Evolutionary conservation across 2,113 vertebrate species (phyloP).

Genomic region (Forbesichthys agassizii): DNA sequence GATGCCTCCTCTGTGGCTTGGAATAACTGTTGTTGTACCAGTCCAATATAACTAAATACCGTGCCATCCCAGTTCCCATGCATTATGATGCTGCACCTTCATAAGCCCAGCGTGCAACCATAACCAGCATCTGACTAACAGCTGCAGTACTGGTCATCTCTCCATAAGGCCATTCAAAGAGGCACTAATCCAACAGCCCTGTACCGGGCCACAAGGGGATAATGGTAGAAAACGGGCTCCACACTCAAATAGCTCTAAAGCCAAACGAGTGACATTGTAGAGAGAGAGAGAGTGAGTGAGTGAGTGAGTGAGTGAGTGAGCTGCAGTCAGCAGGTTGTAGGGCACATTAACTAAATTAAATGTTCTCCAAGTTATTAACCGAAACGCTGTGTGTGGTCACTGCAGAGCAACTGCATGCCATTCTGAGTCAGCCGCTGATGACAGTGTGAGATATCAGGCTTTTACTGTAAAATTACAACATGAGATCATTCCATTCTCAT

Average conservation of each 20-base stretch:
- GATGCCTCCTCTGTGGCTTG: too few relatives aligned
- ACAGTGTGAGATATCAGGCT: slow-evolving; percentile 13
- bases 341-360: slow-evolving; percentile 52
- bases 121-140: neutral
- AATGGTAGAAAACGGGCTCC: neutral
- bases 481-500: neutral
- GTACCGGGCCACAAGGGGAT: neutral
- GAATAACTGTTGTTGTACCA: too few relatives aligned
- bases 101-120: too few relatives aligned
- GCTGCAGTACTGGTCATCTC: neutral
- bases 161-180: slow-evolving; percentile 4
- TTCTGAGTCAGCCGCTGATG: slow-evolving; percentile 26
- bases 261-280: slow-evolving; percentile 5
- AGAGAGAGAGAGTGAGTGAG: slow-evolving; percentile 3
- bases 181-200: neutral
- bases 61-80: too few relatives aligned
- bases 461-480: slow-evolving; percentile 24
- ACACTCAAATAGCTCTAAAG: slow-evolving; percentile 16
- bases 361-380: slow-evolving; percentile 10
- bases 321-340: slow-evolving; percentile 26
- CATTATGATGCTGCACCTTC: too few relatives aligned
- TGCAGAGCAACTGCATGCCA: neutral
- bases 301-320: neutral
- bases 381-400: neutral
- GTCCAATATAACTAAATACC: neutral